phyloP scores from a whole-genome alignment of 1,140 invertebrate species.

The Leptestheria dahalacensis region DNA sequence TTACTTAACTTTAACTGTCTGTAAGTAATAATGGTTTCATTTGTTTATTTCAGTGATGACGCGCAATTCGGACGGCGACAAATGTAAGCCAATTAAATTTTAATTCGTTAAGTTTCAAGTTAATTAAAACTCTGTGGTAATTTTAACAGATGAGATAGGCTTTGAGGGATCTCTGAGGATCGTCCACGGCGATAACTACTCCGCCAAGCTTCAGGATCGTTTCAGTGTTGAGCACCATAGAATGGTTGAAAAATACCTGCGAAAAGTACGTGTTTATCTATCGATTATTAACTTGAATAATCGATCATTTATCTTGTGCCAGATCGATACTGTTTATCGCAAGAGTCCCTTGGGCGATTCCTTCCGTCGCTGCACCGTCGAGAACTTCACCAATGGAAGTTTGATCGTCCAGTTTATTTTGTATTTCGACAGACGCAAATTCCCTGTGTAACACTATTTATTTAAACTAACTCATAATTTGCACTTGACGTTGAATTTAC shows the following conservation, averaged over 20 bases:
- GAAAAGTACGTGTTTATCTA: conserved; percentile 32
- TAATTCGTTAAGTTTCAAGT: too few species aligned
- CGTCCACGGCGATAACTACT: conserved; percentile 45
- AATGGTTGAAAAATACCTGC: conserved; percentile 43
- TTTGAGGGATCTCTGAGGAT: conserved; percentile 52
- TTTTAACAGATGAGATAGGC: conserved; percentile 42
- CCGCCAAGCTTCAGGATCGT: conserved; percentile 36
- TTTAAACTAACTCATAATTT: not conserved
- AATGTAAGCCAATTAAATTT: conserved; percentile 17
- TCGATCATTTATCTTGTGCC: conserved; percentile 19
- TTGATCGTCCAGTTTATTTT: conserved; percentile 57
- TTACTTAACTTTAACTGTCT: conserved; percentile 7
- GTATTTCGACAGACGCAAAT: conserved; percentile 55
- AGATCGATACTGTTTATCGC: conserved; percentile 34
- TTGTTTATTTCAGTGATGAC: conserved; percentile 17
- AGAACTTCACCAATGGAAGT: conserved; percentile 48
- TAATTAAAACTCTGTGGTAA: too few species aligned
- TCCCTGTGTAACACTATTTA: conserved; percentile 37
- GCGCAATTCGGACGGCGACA: conserved; percentile 17
- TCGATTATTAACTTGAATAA: not conserved
- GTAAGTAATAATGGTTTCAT: not conserved
- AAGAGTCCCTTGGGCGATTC: conserved; percentile 40
- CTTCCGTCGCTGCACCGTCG: conserved; percentile 43
- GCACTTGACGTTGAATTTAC: not conserved
- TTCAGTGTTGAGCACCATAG: conserved; percentile 36